phyloP scores from a whole-genome alignment of 2,888 invertebrate species.

The Thelaira solivaga region DNA sequence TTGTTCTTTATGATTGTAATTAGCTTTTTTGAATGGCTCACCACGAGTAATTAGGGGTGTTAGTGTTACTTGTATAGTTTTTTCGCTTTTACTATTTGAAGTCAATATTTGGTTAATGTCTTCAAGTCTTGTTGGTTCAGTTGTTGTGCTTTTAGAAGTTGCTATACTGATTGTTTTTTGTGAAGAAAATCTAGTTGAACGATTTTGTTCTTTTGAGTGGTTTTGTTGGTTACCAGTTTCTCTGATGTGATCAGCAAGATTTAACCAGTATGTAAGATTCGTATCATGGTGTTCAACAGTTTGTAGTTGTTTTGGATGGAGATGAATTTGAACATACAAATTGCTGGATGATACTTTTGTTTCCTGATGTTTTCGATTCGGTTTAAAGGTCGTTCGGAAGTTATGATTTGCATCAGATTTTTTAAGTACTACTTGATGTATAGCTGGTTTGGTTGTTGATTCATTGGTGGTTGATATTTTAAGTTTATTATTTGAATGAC shows the following conservation, averaged over 20 bases:
- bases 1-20: not conserved
- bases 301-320: not conserved
- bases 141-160: not conserved
- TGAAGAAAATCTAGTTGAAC: not conserved
- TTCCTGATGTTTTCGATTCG: not conserved
- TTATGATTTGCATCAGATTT: not conserved
- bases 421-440: not conserved
- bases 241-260: not conserved
- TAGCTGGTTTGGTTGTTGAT: not conserved
- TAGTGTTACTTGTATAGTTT: not conserved
- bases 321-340: not conserved
- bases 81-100: not conserved
- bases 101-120: not conserved
- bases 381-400: not conserved
- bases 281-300: too few relatives aligned
- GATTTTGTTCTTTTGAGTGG: not conserved
- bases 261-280: not conserved
- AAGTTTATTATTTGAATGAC: not conserved
- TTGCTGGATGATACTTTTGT: not conserved
- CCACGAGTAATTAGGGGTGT: not conserved
- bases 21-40: slow-evolving; percentile 3
- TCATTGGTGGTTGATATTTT: not conserved
- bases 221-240: not conserved
- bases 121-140: not conserved
- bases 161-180: not conserved